Evolutionary conservation across 2,797 vertebrate genomes (phyloP).

Genomic region (Bradypodion pumilum): DNA sequence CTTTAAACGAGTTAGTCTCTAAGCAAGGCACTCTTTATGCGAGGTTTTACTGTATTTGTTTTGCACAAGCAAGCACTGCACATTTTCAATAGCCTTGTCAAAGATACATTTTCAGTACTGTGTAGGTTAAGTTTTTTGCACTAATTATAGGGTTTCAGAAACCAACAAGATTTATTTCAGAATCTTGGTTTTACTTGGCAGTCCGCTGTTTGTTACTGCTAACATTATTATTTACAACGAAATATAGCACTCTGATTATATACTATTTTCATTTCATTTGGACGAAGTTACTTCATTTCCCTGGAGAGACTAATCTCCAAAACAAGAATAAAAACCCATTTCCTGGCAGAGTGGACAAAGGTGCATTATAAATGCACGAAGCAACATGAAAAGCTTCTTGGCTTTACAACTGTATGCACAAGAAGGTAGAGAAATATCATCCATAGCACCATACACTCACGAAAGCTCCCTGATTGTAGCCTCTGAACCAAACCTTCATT

Average conservation of each 20-base stretch:
- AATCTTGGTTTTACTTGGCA: constrained; percentile 69
- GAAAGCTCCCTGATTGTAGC: not conserved
- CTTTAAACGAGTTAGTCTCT: no score
- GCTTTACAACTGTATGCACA: not conserved
- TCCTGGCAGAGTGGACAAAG: constrained; percentile 14
- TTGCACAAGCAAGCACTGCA: constrained; percentile 37
- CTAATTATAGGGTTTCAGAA: constrained; percentile 69
- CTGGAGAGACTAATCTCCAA: constrained; percentile 29
- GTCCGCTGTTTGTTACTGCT: constrained; percentile 60
- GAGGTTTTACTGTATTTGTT: no score
- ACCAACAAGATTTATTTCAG: constrained; percentile 68
- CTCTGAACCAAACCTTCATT: not conserved
- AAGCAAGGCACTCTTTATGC: no score
- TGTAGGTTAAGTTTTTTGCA: constrained; percentile 28
- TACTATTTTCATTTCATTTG: constrained; percentile 47
- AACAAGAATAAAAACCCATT: not conserved
- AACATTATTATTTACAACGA: constrained; percentile 74
- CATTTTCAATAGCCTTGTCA: constrained; percentile 30
- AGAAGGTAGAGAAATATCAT: not conserved
- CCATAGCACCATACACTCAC: no score
- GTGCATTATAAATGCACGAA: not conserved
- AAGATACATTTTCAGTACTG: constrained; percentile 34
- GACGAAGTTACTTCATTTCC: constrained; percentile 51
- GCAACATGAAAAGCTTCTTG: not conserved
- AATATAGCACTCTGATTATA: constrained; percentile 73